A percentile compares a stretch with the other conserved stretches of the same genome.
phyloP scores from a whole-genome alignment of 2,113 vertebrate genomes.

The Pangasianodon hypophthalmus region DNA sequence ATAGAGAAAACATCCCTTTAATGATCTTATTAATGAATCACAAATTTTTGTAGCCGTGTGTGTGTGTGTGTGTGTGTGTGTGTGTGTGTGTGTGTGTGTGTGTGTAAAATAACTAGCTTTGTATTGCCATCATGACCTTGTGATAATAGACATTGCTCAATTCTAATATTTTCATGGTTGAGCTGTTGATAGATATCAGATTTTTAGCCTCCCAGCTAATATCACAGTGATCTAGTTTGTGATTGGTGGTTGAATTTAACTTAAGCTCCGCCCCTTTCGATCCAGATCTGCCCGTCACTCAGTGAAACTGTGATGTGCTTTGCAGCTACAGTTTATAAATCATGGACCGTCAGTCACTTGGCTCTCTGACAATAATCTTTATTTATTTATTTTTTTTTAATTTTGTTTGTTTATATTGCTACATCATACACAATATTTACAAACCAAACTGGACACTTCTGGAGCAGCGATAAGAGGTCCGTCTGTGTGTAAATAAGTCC shows the following conservation, averaged over 20 bases:
- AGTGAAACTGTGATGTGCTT: neutral
- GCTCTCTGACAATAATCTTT: neutral
- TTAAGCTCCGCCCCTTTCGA: neutral
- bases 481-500: constrained; percentile 7
- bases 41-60: neutral
- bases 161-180: neutral
- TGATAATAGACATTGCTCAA: neutral
- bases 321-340: neutral
- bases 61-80: constrained; percentile 1
- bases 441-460: neutral
- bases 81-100: constrained; percentile 4
- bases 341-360: neutral
- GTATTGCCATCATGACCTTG: neutral
- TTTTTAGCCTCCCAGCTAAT: neutral
- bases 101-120: neutral
- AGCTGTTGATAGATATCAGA: neutral
- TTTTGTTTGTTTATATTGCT: constrained; percentile 6
- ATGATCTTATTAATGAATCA: neutral
- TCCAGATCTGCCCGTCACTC: neutral
- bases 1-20: neutral
- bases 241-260: neutral
- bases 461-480: neutral
- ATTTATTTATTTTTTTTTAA: neutral
- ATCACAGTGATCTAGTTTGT: neutral
- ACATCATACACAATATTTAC: constrained; percentile 24